These are phyloP conservation scores for Microplitis manilae DNA, from an alignment of 2,888 invertebrate genomes.

Conservation along the genomic window DNA sequence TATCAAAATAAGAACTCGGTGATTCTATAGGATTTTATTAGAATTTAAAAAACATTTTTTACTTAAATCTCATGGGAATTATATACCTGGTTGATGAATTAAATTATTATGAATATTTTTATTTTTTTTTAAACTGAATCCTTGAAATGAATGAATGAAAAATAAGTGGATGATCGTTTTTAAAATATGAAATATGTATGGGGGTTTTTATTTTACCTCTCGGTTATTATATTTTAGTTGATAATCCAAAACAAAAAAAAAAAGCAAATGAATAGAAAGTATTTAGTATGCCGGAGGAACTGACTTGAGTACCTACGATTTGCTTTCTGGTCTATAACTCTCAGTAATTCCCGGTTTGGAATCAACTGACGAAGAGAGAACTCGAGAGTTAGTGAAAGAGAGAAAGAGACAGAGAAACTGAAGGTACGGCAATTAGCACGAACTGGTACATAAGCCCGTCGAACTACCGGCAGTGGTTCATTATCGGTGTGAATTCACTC, in stretches of 20 bases:
- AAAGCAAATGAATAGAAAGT: slow-evolving; percentile 15
- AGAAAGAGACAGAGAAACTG: slow-evolving; percentile 23
- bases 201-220: not conserved
- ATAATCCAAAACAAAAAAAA: not conserved
- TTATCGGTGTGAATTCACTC: slow-evolving; percentile 51
- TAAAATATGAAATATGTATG: not conserved
- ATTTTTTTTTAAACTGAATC: too few relatives aligned
- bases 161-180: not conserved
- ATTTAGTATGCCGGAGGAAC: slow-evolving; percentile 3
- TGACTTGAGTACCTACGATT: slow-evolving; percentile 3
- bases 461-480: slow-evolving; percentile 47
- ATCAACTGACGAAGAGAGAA: not conserved
- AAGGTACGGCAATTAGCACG: slow-evolving; percentile 39
- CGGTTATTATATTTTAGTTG: not conserved
- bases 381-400: slow-evolving; percentile 8
- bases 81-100: too few relatives aligned
- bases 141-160: not conserved
- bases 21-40: too few relatives aligned
- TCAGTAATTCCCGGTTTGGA: slow-evolving; percentile 7
- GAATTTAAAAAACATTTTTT: too few relatives aligned
- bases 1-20: too few relatives aligned
- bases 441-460: slow-evolving; percentile 45
- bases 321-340: slow-evolving; percentile 14
- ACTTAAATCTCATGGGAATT: too few relatives aligned
- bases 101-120: too few relatives aligned